phyloP scores from a whole-genome alignment of 1,140 invertebrate genomes.

The Neodiprion fabricii region DNA sequence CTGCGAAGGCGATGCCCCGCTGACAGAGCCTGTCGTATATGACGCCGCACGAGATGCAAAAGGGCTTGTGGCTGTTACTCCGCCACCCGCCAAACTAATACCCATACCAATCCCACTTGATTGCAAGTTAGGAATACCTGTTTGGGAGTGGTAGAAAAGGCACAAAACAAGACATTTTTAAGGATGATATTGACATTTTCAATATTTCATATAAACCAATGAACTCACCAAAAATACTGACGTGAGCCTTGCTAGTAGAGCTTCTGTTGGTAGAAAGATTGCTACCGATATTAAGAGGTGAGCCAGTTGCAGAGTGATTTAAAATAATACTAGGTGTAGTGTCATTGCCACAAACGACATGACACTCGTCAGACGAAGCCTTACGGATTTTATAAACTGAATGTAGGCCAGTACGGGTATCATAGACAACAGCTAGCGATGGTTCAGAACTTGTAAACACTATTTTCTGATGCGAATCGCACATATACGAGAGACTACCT shows the following conservation, averaged over 20 bases:
- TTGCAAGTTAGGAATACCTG: constrained; percentile 46
- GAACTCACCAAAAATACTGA: constrained; percentile 48
- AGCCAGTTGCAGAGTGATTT: constrained; percentile 57
- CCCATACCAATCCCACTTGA: constrained; percentile 32
- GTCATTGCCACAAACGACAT: constrained; percentile 62
- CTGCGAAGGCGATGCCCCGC: constrained; percentile 44
- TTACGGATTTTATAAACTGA: constrained; percentile 83
- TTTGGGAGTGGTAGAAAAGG: not conserved
- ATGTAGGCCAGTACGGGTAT: constrained; percentile 77
- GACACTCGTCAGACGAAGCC: constrained; percentile 75
- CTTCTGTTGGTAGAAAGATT: constrained; percentile 43
- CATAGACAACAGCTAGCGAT: constrained; percentile 77
- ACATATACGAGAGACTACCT: constrained; percentile 64
- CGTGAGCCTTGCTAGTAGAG: constrained; percentile 41
- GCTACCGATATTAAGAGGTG: constrained; percentile 41
- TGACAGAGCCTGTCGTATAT: constrained; percentile 48
- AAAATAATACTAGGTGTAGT: constrained; percentile 60
- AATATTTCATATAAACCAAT: constrained; percentile 11
- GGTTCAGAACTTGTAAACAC: constrained; percentile 71
- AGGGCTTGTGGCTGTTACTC: constrained; percentile 37
- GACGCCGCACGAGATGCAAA: constrained; percentile 51
- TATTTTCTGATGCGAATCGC: constrained; percentile 65
- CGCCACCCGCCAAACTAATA: constrained; percentile 34
- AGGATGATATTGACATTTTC: not conserved
- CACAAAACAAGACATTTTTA: not conserved